Evolutionary conservation across 1,140 invertebrate genomes (phyloP).

Genomic region (Bombus cullumanus): DNA sequence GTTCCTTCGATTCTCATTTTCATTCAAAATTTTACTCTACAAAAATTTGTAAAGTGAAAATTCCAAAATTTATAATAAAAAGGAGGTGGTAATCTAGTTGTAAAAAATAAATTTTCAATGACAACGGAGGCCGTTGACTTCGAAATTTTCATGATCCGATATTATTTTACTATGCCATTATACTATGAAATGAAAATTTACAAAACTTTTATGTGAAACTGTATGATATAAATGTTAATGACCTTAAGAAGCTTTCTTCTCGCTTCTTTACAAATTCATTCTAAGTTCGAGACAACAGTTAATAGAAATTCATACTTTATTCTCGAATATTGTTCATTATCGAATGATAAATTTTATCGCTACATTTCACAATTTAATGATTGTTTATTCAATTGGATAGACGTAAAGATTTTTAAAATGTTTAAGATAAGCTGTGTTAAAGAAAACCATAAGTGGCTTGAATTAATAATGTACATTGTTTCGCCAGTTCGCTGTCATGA

Average conservation of each 20-base stretch:
- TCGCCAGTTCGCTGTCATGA: too few relatives aligned
- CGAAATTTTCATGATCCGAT: not conserved
- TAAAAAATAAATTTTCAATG: too few relatives aligned
- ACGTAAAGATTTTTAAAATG: not conserved
- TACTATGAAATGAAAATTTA: conserved; percentile 23
- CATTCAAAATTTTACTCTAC: too few relatives aligned
- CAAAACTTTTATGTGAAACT: not conserved
- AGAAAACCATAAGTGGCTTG: not conserved
- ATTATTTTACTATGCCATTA: not conserved
- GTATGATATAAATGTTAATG: not conserved
- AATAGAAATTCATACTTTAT: not conserved
- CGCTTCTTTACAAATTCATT: not conserved
- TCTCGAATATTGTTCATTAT: not conserved
- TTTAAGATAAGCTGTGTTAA: not conserved
- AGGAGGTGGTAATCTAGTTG: too few relatives aligned
- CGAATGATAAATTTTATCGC: not conserved
- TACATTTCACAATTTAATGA: too few relatives aligned
- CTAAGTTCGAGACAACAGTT: not conserved
- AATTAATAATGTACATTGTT: not conserved
- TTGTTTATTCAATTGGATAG: too few relatives aligned
- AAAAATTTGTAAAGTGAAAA: too few relatives aligned
- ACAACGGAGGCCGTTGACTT: not conserved
- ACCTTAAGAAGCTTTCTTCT: not conserved
- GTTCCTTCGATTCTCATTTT: too few relatives aligned
- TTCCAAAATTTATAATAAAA: too few relatives aligned